phyloP scores from a whole-genome alignment of 30 jellyfish, hydroid and myxozoan genomes.

The Calvadosia cruxmelitensis region DNA sequence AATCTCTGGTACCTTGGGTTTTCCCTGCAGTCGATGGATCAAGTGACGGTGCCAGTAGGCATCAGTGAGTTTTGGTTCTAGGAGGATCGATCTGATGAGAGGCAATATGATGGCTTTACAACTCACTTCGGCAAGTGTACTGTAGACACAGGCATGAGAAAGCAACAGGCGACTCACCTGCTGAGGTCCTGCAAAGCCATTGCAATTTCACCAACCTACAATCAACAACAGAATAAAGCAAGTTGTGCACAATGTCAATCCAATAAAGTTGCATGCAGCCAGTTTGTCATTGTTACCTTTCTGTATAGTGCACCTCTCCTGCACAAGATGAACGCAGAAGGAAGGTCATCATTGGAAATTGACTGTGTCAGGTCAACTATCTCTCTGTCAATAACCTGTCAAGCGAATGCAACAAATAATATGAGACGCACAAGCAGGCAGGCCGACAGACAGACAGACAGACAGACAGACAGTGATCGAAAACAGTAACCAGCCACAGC shows the following conservation, averaged over 20 bases:
- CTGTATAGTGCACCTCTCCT: slow-evolving; percentile 74
- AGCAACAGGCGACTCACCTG: slow-evolving; percentile 16
- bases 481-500: too few relatives aligned
- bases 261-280: too few relatives aligned
- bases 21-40: slow-evolving; percentile 35
- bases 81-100: too few relatives aligned
- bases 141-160: too few relatives aligned
- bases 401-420: background rate
- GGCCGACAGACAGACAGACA: too few relatives aligned
- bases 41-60: slow-evolving; percentile 93
- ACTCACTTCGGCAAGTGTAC: too few relatives aligned
- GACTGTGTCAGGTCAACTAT: background rate
- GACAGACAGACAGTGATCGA: too few relatives aligned
- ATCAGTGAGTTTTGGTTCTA: too few relatives aligned
- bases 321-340: slow-evolving; percentile 51
- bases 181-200: slow-evolving; percentile 46
- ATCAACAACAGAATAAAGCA: background rate
- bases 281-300: slow-evolving; percentile 46
- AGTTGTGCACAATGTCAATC: too few relatives aligned
- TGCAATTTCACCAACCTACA: slow-evolving; percentile 54
- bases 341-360: slow-evolving; percentile 5
- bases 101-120: too few relatives aligned
- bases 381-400: background rate
- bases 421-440: too few relatives aligned
- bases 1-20: slow-evolving; percentile 64